These are phyloP conservation scores for Amblyjoppa fuscipennis DNA, from an alignment of 2,888 invertebrate species.

Conservation along the genomic window DNA sequence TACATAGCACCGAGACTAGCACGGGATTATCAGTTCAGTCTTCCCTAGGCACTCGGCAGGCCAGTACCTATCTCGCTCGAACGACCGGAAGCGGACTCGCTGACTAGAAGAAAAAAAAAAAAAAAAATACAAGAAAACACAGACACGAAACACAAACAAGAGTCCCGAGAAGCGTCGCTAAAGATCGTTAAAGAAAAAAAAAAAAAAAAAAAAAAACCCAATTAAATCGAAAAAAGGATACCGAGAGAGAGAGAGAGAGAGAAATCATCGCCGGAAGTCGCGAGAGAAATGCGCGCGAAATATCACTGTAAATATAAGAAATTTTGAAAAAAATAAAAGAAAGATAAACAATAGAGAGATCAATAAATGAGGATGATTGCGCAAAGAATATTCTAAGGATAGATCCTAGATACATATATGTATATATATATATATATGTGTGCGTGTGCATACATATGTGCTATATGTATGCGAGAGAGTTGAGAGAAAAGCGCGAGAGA, in stretches of 20 bases:
- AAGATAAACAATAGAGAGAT: not conserved
- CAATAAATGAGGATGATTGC: constrained; percentile 29
- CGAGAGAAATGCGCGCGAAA: constrained; percentile 34
- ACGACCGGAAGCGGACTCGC: constrained; percentile 55
- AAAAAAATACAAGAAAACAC: not conserved
- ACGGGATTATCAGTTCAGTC: constrained; percentile 81
- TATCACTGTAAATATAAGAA: constrained; percentile 44
- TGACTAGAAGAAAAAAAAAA: constrained; percentile 43
- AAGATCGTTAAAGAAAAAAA: constrained; percentile 23
- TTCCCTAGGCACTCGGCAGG: constrained; percentile 83
- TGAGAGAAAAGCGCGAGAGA: not conserved
- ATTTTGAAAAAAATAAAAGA: not conserved
- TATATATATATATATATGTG: not conserved
- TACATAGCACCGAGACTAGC: constrained; percentile 63
- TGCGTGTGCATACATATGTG: not conserved
- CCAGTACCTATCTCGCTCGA: constrained; percentile 72
- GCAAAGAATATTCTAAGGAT: constrained; percentile 24
- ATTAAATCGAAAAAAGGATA: not conserved
- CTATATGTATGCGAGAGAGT: constrained; percentile 13
- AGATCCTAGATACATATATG: constrained; percentile 32
- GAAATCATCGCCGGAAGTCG: constrained; percentile 5
- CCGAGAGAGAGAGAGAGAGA: constrained; percentile 4
- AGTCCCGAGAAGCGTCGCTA: constrained; percentile 41
- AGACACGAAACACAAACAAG: constrained; percentile 42
- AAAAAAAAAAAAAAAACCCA: constrained; percentile 21